Evolutionary conservation across 2,888 invertebrate species (phyloP), one percentile per base, ranked within the genome.

Genomic region (Cremastinae sp.): DNA sequence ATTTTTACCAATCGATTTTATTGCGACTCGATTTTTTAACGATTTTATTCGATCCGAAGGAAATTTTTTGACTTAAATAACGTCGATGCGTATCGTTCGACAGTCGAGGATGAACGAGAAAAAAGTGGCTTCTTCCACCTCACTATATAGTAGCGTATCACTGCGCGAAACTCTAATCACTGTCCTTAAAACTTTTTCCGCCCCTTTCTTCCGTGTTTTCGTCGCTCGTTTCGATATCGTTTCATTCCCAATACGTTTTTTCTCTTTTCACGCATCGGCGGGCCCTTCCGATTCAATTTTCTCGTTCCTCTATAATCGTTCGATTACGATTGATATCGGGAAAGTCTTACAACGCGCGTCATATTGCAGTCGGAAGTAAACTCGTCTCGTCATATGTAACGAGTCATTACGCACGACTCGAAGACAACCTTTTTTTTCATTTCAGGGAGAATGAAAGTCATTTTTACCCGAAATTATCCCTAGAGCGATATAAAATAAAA

Each of bases 161-260:
- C 69, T 77, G 76, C 59, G 14, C 61, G 75, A 69, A 62, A 66
- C 53, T 43, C 10, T 79, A 78, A 80, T 79, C 14, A 80, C 43
- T 62, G 74, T 75, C 75, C 78, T 79, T 78, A 66, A 68, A 16
- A 38, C 58, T 68, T 58, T 70, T 78, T n/a, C n/a, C n/a, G n/a
- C 80, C 78, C 78, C 72, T 74, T 70, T 28, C 41, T 75, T 64
- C 51, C 59, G 65, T 73, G 58, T 69, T 28, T 53, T 59, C 58
- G 53, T 62, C 47, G 43, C 41, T 47, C 18, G 38, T 62, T 61
- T 76, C 56, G 28, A 45, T 14, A 59, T 9, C 5, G 28, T 28
- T 5, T 2, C 5, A 5, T 5, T 3, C 5, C 28, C 28, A 5
- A 28, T 28, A 5, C 28, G 5, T 28, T 28, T n/a, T 28, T 28